These are phyloP conservation scores for Pelochelys cantorii DNA, from an alignment of 2,797 vertebrate genomes.

Conservation along the genomic window DNA sequence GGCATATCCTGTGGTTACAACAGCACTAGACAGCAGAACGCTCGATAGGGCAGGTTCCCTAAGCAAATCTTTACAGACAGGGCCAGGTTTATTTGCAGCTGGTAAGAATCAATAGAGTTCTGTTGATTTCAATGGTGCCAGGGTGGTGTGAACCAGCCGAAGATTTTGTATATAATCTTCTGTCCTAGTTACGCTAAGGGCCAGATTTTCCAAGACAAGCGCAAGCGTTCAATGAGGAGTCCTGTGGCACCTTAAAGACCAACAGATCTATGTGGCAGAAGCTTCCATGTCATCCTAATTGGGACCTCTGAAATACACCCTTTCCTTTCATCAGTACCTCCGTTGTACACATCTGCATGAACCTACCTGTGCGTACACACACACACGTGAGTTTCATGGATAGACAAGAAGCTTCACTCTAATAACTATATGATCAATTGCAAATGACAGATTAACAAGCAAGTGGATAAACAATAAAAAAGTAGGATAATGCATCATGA, in stretches of 20 bases:
- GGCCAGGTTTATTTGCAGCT: neutral
- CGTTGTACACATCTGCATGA: accelerated
- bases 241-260: no score
- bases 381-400: accelerated
- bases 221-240: neutral
- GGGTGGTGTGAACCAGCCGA: neutral
- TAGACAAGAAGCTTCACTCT: neutral
- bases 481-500: conserved; percentile 54
- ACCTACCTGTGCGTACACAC: neutral
- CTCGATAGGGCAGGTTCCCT: neutral
- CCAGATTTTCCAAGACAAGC: neutral
- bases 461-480: conserved; percentile 58
- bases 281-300: neutral
- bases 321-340: accelerated
- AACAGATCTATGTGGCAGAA: no score
- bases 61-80: neutral
- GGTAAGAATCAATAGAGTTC: neutral
- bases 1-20: accelerated
- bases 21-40: neutral
- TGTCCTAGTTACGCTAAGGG: neutral
- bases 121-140: neutral
- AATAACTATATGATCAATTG: neutral
- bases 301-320: neutral
- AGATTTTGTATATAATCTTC: neutral
- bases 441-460: conserved; percentile 41